Conservation (phyloP, 1,140 invertebrate genomes). For the Listronotus oregonensis region DNA sequence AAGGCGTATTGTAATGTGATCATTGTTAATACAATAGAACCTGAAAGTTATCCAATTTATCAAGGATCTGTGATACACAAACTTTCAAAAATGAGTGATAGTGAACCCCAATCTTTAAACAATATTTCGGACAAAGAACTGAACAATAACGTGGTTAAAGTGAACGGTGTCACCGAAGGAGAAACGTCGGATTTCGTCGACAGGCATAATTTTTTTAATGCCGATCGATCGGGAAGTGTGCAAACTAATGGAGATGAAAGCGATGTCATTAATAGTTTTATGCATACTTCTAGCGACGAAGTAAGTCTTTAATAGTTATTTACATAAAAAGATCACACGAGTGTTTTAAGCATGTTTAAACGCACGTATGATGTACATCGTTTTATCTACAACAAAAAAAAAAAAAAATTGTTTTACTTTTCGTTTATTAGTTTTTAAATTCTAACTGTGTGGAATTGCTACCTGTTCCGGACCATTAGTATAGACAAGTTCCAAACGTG, state of each 20-base stretch:
- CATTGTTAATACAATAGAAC: too few relatives aligned
- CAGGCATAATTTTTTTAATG: slow-evolving; percentile 5
- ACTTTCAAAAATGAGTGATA: slow-evolving; percentile 4
- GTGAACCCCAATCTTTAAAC: slow-evolving; percentile 4
- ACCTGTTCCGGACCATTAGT: too few relatives aligned
- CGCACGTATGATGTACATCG: too few relatives aligned
- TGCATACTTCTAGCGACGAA: slow-evolving; percentile 42
- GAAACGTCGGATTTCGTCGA: slow-evolving; percentile 34
- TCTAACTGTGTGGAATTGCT: too few relatives aligned
- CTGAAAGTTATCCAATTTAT: too few relatives aligned
- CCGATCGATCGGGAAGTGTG: slow-evolving; percentile 8
- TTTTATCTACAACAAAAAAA: too few relatives aligned
- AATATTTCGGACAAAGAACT: slow-evolving; percentile 6
- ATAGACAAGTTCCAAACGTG: too few relatives aligned
- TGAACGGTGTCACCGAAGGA: slow-evolving; percentile 35
- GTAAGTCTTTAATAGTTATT: slow-evolving; percentile 38
- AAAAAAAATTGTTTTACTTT: too few relatives aligned
- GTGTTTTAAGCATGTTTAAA: background rate
- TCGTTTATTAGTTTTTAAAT: too few relatives aligned
- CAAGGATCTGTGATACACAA: too few relatives aligned
- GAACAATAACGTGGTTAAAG: slow-evolving; percentile 32
- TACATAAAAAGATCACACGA: background rate
- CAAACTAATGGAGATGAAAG: slow-evolving; percentile 22
- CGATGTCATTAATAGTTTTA: slow-evolving; percentile 43
- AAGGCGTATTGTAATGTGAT: too few relatives aligned